A percentile compares a stretch with the other conserved stretches of the same genome.
Conservation (phyloP, 2,797 vertebrate species). For the Calcarius lapponicus region DNA sequence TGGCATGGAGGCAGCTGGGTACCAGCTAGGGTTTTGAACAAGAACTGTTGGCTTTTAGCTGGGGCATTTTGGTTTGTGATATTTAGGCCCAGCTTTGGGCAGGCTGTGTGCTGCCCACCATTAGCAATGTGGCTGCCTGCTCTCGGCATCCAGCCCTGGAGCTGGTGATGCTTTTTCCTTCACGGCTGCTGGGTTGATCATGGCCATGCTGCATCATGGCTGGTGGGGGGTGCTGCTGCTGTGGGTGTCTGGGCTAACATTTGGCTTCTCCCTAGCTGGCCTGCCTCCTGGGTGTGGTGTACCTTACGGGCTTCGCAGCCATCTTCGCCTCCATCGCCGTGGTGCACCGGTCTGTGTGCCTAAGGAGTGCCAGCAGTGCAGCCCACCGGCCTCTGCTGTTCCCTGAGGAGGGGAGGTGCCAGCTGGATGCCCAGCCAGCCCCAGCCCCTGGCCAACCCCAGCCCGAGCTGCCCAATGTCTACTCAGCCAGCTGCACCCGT, state of each 20-base stretch:
- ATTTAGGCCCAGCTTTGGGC: background rate
- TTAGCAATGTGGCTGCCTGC: background rate
- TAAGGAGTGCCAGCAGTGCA: conserved; percentile 46
- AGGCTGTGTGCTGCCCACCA: background rate
- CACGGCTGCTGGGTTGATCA: accelerated
- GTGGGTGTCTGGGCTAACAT: background rate
- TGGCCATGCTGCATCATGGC: background rate
- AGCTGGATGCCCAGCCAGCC: conserved; percentile 14
- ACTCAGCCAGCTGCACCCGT: background rate
- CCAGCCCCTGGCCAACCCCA: conserved; percentile 45
- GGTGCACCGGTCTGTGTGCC: conserved; percentile 82
- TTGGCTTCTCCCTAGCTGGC: conserved; percentile 78
- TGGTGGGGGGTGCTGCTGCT: background rate
- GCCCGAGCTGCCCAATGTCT: background rate
- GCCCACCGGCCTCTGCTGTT: background rate
- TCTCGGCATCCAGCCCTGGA: accelerated
- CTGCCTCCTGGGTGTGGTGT: conserved; percentile 89
- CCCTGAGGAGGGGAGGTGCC: background rate
- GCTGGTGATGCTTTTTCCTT: background rate
- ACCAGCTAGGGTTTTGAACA: background rate
- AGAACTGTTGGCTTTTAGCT: background rate
- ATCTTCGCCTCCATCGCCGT: conserved; percentile 83
- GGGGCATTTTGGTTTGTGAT: background rate
- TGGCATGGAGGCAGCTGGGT: background rate
- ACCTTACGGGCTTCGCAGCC: conserved; percentile 89